Evolutionary conservation across 2,113 vertebrate genomes (phyloP), one percentile per base, ranked within the genome.

Genomic region (Aviceda subcristata): DNA sequence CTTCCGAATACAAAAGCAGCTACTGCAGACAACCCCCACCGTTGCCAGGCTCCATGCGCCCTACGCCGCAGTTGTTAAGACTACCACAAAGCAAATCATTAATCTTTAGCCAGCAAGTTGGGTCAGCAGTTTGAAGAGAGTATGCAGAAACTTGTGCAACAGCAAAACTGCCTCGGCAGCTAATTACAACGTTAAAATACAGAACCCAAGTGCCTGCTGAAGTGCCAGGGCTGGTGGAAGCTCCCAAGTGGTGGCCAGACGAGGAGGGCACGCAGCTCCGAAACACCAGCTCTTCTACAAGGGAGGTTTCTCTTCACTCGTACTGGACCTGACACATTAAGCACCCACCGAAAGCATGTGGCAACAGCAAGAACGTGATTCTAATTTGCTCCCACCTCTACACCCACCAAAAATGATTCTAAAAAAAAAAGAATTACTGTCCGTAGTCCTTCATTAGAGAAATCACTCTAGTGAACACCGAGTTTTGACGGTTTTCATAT

Each of bases 231-330:
- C 67, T 59, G 24, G 13, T 12, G 36, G 36, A 32, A 73, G 56
- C 12, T 76, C 53, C 59, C 0, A 0, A 45, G 64, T 1, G 0
- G 72, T 12, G 4, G 38, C 0, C 0, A 34, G 1, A 1, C 30
- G 72, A 53, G 56, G 57, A 46, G 51, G 15, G 19, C 27, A 20
- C 9, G 3, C 38, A 32, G 86, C 63, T 72, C 59, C 0, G 0
- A n/a, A 63, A 48, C n/a, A 36, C 32, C 22, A 12, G 46, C 18
- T 48, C 51, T 34, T 66, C 72, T 57, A 50, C 34, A 24, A 6
- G 0, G 0, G 21, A 67, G 56, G 41, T 4, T 62, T 27, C 62
- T 67, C 73, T 41, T 39, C 1, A 6, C n/a, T 93, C 17, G 2
- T 3, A 21, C 19, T 38, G 51, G 30, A 62, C 29, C 30, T 29